Base-by-base conservation (phyloP, 2,888 invertebrate genomes). In the Dicranocentrus wangi region DNA sequence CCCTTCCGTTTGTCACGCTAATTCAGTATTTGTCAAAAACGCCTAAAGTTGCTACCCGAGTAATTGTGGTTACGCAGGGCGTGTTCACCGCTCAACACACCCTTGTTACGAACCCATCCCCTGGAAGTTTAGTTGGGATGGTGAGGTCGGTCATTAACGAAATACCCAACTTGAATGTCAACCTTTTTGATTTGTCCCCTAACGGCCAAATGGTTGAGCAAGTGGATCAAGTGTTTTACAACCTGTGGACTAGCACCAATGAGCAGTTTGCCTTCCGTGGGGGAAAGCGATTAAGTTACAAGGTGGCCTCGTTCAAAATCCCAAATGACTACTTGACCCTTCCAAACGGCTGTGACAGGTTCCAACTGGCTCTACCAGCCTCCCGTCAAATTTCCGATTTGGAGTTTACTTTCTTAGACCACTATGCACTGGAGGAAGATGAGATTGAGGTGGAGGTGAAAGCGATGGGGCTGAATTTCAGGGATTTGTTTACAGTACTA, bases 401-500 rank as follows among this genome's bases (percentile, higher is more conserved):
- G 25, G 69, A 81, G 23, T 81, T 76, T 47, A 21, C 28, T 5
- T 28, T 42, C n/a, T n/a, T 81, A 17, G 47, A 70, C 1, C 27
- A 15, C 2, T 47, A n/a, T 28, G 7, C 23, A 0, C 21, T 82
- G n/a, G 39, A 39, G 1, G 68, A 66, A 2, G 53, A 72, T n/a
- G 77, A 79, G 15, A 17, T 79, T 5, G 82, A 82, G 32, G 60
- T 82, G n/a, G 39, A 73, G 17, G 51, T 79, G 8, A 78, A 73
- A 25, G 58, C 73, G 3, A 23, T 27, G 32, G 69, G 60, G 0
- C 65, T 82, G 1, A 82, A 82, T 23, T 79, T 78, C 51, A 25
- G 72, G n/a, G 82, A 82, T 27, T 32, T 78, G 13, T 79, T 79
- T 21, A 15, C 65, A 7, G 70, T 82, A 15, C 39, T 82, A 1